phyloP scores from a whole-genome alignment of 2,113 vertebrate species.

The Copsychus sechellarum region DNA sequence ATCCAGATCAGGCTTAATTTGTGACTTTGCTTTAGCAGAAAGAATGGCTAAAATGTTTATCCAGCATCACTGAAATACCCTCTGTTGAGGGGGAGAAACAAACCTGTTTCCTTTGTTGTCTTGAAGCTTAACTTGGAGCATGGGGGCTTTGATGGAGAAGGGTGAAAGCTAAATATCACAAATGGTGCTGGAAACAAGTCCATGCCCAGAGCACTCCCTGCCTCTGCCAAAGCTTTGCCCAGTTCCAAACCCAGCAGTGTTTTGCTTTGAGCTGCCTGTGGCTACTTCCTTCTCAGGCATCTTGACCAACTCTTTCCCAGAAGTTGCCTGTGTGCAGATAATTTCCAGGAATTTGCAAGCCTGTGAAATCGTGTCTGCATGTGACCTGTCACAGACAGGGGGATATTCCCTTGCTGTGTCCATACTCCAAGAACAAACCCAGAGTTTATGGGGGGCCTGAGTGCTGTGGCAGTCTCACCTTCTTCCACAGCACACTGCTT shows the following conservation, averaged over 20 bases:
- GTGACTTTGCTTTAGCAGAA: neutral
- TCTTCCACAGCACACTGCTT: neutral
- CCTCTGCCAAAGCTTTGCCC: neutral
- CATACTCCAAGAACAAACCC: neutral
- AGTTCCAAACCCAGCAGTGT: neutral
- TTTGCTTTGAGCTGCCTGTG: neutral
- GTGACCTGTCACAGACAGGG: neutral
- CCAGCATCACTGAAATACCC: neutral
- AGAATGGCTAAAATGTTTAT: neutral
- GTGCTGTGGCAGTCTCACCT: neutral
- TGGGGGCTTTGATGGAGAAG: neutral
- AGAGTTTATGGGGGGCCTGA: neutral
- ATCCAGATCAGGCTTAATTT: neutral
- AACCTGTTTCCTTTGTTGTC: neutral
- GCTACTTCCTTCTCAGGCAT: neutral
- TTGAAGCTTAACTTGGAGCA: neutral
- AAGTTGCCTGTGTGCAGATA: neutral
- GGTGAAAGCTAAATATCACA: neutral
- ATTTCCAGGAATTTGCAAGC: neutral
- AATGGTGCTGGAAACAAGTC: neutral
- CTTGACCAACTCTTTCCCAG: neutral
- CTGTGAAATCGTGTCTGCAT: neutral
- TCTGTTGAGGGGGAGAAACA: neutral
- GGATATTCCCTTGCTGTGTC: neutral
- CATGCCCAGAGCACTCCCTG: neutral